phyloP scores from a whole-genome alignment of 2,113 vertebrate genomes.

The Glaucidium brasilianum region DNA sequence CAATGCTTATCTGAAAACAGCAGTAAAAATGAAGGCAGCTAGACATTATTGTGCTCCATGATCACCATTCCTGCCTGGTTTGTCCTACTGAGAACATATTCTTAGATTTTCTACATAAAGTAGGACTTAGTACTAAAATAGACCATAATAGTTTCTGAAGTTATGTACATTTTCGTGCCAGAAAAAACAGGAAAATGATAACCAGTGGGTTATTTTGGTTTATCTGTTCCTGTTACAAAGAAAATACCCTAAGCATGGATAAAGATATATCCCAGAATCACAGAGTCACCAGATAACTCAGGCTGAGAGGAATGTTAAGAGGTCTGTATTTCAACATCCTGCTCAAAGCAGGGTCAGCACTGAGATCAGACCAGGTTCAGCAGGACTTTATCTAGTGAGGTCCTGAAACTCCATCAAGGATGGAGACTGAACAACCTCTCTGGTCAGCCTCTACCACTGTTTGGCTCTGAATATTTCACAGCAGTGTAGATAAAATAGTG shows the following conservation, averaged over 20 bases:
- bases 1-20: not conserved
- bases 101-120: not conserved
- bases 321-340: not conserved
- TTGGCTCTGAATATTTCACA: not conserved
- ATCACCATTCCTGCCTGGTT: not conserved
- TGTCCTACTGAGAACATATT: not conserved
- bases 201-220: not conserved
- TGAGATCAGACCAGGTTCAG: not conserved
- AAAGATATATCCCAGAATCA: not conserved
- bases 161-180: not conserved
- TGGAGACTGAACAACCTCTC: not conserved
- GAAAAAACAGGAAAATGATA: not conserved
- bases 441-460: not conserved
- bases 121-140: not conserved
- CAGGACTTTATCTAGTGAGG: accelerated
- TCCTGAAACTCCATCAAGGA: not conserved
- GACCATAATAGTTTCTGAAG: not conserved
- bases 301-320: not conserved
- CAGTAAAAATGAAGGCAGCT: not conserved
- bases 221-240: not conserved
- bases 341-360: not conserved
- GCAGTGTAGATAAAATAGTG: not conserved
- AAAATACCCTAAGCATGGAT: not conserved
- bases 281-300: not conserved
- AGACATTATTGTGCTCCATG: not conserved